Conservation (phyloP, 2,797 vertebrate genomes). For the Alfaro cultratus region DNA sequence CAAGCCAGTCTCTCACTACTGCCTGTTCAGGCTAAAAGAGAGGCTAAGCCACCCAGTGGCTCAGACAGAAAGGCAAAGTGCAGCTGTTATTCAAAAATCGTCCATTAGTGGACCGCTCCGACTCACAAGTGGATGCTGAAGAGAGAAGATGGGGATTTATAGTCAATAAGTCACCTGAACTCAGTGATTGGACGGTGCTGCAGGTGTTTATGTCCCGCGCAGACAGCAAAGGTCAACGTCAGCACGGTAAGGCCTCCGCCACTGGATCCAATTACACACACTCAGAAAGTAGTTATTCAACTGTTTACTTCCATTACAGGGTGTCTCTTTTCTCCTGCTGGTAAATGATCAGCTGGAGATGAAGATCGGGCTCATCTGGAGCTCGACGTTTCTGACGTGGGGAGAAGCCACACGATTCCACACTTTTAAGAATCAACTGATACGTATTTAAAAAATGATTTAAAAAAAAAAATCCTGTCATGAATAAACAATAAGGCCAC, state of each 20-base stretch:
- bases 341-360: not conserved
- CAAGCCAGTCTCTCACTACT: conserved; percentile 31
- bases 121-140: conserved; percentile 32
- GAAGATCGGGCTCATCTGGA: not conserved
- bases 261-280: conserved; percentile 16
- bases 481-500: conserved; percentile 26
- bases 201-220: conserved; percentile 13
- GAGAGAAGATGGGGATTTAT: conserved; percentile 39
- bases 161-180: conserved; percentile 34
- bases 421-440: conserved; percentile 8
- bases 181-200: conserved; percentile 8
- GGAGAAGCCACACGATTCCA: not conserved
- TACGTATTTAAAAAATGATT: not conserved
- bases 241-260: not conserved
- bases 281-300: conserved; percentile 6
- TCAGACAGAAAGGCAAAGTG: conserved; percentile 63
- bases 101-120: conserved; percentile 62
- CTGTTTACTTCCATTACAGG: not conserved
- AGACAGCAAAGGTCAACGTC: conserved; percentile 15
- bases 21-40: conserved; percentile 43
- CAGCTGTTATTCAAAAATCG: conserved; percentile 62
- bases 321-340: not conserved
- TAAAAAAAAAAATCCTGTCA: not conserved
- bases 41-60: conserved; percentile 61
- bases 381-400: not conserved